Conservation (phyloP, 2,797 vertebrate species). For the Micropoecilia bifurca region DNA sequence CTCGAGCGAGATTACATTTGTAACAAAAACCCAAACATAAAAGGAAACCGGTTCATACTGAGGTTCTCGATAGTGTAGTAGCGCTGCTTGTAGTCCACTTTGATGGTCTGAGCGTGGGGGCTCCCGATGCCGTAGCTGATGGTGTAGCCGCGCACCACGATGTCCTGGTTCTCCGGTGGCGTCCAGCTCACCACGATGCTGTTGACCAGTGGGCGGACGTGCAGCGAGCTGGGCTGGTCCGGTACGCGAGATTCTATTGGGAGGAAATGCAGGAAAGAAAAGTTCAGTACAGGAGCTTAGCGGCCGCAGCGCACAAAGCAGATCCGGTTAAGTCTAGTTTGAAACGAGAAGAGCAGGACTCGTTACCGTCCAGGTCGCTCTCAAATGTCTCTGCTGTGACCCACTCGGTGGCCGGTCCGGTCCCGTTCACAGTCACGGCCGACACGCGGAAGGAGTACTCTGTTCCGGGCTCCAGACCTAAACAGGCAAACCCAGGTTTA, state of each 20-base stretch:
- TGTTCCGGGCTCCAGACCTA: slow-evolving; percentile 93
- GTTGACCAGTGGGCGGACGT: slow-evolving; percentile 92
- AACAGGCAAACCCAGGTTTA: slow-evolving; percentile 16
- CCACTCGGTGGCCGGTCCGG: slow-evolving; percentile 94
- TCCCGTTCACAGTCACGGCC: slow-evolving; percentile 92
- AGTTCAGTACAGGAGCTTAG: neutral
- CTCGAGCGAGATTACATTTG: neutral
- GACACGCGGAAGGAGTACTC: slow-evolving; percentile 95
- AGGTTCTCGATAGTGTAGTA: slow-evolving; percentile 98
- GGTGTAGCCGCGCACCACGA: slow-evolving; percentile 95
- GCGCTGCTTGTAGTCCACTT: slow-evolving; percentile 97
- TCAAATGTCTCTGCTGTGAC: slow-evolving; percentile 92
- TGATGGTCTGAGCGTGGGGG: slow-evolving; percentile 95
- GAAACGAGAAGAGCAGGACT: neutral
- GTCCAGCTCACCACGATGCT: slow-evolving; percentile 99
- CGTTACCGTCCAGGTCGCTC: slow-evolving; percentile 95
- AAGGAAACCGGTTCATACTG: slow-evolving; percentile 76
- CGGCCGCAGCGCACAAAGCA: neutral
- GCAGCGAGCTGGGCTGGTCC: slow-evolving; percentile 95
- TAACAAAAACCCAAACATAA: neutral
- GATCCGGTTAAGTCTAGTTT: neutral
- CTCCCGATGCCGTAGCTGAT: slow-evolving; percentile 97
- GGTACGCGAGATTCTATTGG: slow-evolving; percentile 91
- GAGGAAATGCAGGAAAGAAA: neutral
- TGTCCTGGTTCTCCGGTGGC: slow-evolving; percentile 96